A percentile compares a stretch with the other conserved stretches of the same genome.
Conservation (phyloP, 2,797 vertebrate genomes). For the Enoplosus armatus region DNA sequence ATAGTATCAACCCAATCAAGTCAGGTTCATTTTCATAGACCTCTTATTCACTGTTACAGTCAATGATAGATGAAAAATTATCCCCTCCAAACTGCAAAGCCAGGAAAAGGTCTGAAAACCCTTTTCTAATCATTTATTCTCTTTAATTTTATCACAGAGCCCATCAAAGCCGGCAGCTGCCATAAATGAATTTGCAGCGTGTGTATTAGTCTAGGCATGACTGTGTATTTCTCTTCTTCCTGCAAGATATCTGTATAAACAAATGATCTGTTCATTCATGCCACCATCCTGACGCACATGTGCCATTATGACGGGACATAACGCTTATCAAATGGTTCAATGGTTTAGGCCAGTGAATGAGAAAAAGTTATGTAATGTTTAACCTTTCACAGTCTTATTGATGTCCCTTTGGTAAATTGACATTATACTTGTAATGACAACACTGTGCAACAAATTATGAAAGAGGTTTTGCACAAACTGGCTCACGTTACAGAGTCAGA, state of each 20-base stretch:
- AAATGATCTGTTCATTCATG: slow-evolving; percentile 51
- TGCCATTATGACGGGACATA: not conserved
- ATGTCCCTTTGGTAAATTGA: not conserved
- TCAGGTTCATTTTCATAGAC: not conserved
- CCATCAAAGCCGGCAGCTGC: not conserved
- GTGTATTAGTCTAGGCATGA: slow-evolving; percentile 20
- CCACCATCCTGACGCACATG: not conserved
- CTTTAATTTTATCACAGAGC: not conserved
- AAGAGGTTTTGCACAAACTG: not conserved
- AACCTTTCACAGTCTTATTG: not conserved
- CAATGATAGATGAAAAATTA: not conserved
- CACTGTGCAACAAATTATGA: not conserved
- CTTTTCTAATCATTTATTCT: not conserved
- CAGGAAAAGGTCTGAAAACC: not conserved
- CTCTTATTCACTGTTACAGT: not conserved
- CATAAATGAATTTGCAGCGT: not conserved
- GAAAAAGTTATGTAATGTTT: not conserved
- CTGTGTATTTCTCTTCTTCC: slow-evolving; percentile 1
- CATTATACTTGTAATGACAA: not conserved
- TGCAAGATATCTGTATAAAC: slow-evolving; percentile 30
- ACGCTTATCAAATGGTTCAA: not conserved
- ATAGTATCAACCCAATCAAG: not conserved
- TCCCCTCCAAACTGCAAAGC: not conserved
- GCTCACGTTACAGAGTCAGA: not conserved
- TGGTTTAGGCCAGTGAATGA: not conserved